Evolutionary conservation across 92 coral and sea anemone genomes (phyloP).

Genomic region (Montipora capitata): DNA sequence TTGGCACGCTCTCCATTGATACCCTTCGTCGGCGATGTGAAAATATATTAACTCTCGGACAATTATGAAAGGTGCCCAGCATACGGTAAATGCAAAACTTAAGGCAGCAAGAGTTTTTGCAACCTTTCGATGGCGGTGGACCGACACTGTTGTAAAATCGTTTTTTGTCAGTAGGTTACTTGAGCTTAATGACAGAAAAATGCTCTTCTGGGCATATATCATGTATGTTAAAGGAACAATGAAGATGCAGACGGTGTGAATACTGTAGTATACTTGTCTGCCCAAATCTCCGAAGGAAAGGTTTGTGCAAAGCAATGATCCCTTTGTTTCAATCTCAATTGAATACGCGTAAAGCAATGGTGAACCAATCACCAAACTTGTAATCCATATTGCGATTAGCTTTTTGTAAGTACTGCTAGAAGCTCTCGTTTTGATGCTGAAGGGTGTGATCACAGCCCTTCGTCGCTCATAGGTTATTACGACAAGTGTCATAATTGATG

Average conservation of each 20-base stretch:
- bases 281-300: constrained; percentile 27
- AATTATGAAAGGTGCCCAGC: constrained; percentile 67
- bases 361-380: constrained; percentile 21
- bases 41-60: constrained; percentile 58
- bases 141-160: not conserved
- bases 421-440: not conserved
- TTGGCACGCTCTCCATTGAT: constrained; percentile 53
- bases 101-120: constrained; percentile 36
- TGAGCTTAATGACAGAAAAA: constrained; percentile 15
- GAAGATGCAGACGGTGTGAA: constrained; percentile 39
- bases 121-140: constrained; percentile 37
- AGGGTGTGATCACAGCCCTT: constrained; percentile 43
- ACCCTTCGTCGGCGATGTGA: constrained; percentile 27
- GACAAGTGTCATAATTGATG: constrained; percentile 47
- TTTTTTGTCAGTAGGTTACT: not conserved
- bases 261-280: constrained; percentile 52
- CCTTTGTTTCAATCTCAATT: not conserved
- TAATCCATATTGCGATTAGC: constrained; percentile 17
- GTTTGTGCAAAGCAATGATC: constrained; percentile 36
- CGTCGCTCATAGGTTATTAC: constrained; percentile 41
- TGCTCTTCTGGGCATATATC: constrained; percentile 29
- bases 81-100: constrained; percentile 36
- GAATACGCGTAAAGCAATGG: constrained; percentile 57
- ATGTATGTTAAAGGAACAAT: constrained; percentile 20
- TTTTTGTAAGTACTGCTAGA: not conserved